These are phyloP conservation scores for Cotesia chilonis DNA, from an alignment of 1,140 invertebrate species.

Conservation along the genomic window DNA sequence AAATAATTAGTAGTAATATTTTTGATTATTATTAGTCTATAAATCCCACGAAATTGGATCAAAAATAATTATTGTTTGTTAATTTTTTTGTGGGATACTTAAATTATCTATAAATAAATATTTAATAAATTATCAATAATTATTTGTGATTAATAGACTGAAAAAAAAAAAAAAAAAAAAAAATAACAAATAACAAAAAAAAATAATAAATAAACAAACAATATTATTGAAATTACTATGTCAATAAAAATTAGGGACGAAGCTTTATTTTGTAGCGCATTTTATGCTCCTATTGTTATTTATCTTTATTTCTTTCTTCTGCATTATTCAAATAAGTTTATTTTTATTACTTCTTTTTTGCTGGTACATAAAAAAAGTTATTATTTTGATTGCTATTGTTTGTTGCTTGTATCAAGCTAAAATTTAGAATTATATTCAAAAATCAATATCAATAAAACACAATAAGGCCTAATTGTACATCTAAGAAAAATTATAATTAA, in stretches of 20 bases:
- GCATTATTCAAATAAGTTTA: slow-evolving; percentile 32
- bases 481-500: slow-evolving; percentile 45
- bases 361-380: not conserved
- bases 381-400: slow-evolving; percentile 39
- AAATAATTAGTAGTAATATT: too few relatives aligned
- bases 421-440: slow-evolving; percentile 45
- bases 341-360: too few relatives aligned
- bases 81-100: slow-evolving; percentile 5
- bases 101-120: slow-evolving; percentile 13
- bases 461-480: slow-evolving; percentile 46
- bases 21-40: too few relatives aligned
- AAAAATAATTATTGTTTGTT: not conserved
- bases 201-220: not conserved
- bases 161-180: slow-evolving; percentile 2
- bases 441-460: slow-evolving; percentile 40
- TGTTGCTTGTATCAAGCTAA: slow-evolving; percentile 50
- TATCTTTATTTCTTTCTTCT: slow-evolving; percentile 8
- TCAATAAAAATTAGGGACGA: slow-evolving; percentile 40
- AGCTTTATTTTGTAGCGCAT: slow-evolving; percentile 42
- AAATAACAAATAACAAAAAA: not conserved
- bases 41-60: too few relatives aligned
- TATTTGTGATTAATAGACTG: slow-evolving; percentile 28
- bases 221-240: slow-evolving; percentile 39
- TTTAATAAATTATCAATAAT: slow-evolving; percentile 20
- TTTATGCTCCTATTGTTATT: slow-evolving; percentile 23